These are phyloP conservation scores for Gastracanthus pulcherrimus DNA, from an alignment of 2,888 invertebrate species.

Conservation along the genomic window DNA sequence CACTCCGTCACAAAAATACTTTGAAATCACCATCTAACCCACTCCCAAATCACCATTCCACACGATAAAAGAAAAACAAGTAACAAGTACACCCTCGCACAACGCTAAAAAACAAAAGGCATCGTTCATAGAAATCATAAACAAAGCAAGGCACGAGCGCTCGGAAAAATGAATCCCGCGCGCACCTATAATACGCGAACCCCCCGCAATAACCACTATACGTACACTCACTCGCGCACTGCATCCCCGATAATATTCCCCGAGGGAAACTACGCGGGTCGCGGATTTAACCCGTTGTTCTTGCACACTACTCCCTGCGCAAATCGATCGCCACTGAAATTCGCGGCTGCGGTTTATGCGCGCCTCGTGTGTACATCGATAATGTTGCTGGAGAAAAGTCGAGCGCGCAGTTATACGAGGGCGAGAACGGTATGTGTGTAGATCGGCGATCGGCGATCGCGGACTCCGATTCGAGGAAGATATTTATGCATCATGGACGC, in stretches of 20 bases:
- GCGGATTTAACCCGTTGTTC: conserved; percentile 9
- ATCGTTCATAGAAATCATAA: not conserved
- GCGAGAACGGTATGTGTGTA: not conserved
- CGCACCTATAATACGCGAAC: too few relatives aligned
- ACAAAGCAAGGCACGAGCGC: not conserved
- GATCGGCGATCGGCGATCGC: not conserved
- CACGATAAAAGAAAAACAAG: too few relatives aligned
- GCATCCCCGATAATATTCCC: not conserved
- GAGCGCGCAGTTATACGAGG: not conserved
- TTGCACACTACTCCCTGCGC: not conserved
- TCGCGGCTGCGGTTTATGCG: not conserved
- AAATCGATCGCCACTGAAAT: not conserved
- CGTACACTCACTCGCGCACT: not conserved
- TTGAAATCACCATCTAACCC: too few relatives aligned
- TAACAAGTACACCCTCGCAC: too few relatives aligned
- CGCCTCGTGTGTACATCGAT: not conserved
- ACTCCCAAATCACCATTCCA: too few relatives aligned
- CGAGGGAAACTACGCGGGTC: not conserved
- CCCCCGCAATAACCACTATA: not conserved
- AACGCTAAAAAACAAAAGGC: not conserved
- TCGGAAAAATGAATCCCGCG: not conserved
- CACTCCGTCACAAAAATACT: too few relatives aligned
- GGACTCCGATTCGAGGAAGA: conserved; percentile 1
- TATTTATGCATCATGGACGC: not conserved
- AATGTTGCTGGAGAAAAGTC: not conserved